These are phyloP conservation scores for Aleadryas rufinucha DNA, from an alignment of 2,113 vertebrate genomes.

Conservation along the genomic window DNA sequence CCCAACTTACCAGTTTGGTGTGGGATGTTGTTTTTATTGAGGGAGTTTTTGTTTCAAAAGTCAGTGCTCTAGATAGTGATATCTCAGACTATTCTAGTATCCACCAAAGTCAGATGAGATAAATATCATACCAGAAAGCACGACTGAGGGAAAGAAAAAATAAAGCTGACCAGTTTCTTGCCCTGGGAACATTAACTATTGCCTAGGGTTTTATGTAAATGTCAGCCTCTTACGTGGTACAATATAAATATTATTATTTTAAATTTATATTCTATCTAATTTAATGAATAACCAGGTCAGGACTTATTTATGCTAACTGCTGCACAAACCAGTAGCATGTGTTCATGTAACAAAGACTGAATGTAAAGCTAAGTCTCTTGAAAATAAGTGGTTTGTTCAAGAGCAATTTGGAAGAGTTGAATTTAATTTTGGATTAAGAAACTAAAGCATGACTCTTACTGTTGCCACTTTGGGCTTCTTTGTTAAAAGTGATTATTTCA, in stretches of 20 bases:
- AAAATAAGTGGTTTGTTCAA: neutral
- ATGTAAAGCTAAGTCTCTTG: neutral
- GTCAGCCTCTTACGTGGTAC: neutral
- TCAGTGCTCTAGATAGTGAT: neutral
- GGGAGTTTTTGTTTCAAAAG: neutral
- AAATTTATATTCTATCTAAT: neutral
- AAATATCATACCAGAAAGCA: neutral
- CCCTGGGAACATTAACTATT: neutral
- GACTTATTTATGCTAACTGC: neutral
- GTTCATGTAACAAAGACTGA: neutral
- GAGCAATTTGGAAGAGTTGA: neutral
- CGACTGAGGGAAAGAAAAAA: neutral
- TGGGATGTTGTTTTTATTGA: neutral
- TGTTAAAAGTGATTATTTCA: neutral
- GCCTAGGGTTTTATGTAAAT: neutral
- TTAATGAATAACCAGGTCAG: conserved; percentile 17
- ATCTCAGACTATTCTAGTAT: neutral
- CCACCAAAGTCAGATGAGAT: neutral
- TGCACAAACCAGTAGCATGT: neutral
- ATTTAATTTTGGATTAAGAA: conserved; percentile 1
- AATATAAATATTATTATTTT: neutral
- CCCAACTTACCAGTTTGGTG: neutral
- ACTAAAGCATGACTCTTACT: neutral
- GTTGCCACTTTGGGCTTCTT: neutral
- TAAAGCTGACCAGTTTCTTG: neutral